Evolutionary conservation across 2,113 vertebrate genomes (phyloP).

Genomic region (Chloebia gouldiae): DNA sequence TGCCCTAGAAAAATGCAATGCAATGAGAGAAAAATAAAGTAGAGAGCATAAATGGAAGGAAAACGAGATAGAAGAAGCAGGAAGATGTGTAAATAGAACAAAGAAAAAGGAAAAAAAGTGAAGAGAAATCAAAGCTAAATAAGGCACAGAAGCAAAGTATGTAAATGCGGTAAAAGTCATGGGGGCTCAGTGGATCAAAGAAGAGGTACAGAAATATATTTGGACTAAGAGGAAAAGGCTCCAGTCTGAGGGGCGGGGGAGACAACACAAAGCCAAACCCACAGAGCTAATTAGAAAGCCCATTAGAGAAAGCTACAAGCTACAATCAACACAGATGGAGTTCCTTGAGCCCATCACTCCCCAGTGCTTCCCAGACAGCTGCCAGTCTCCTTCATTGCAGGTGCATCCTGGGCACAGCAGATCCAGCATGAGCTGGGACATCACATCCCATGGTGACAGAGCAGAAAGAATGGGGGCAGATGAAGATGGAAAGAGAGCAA

Average conservation of each 20-base stretch:
- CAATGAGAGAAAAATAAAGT: not conserved
- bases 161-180: not conserved
- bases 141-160: not conserved
- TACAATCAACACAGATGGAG: not conserved
- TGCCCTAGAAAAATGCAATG: conserved; percentile 47
- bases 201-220: not conserved
- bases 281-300: not conserved
- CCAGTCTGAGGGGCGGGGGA: not conserved
- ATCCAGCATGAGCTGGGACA: not conserved
- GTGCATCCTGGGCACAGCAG: not conserved
- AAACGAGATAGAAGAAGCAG: not conserved
- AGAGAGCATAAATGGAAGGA: not conserved
- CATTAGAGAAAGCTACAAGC: not conserved
- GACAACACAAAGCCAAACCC: not conserved
- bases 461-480: not conserved
- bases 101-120: not conserved
- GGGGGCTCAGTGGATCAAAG: not conserved
- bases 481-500: not conserved
- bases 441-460: not conserved
- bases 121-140: not conserved
- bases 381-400: not conserved
- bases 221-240: not conserved
- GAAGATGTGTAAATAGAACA: not conserved
- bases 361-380: not conserved
- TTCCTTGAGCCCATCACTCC: not conserved